Percentiles rank a stretch among this genome's conserved stretches.
Evolutionary conservation across 2,113 vertebrate genomes (phyloP).

Genomic region (Abramis brama): DNA sequence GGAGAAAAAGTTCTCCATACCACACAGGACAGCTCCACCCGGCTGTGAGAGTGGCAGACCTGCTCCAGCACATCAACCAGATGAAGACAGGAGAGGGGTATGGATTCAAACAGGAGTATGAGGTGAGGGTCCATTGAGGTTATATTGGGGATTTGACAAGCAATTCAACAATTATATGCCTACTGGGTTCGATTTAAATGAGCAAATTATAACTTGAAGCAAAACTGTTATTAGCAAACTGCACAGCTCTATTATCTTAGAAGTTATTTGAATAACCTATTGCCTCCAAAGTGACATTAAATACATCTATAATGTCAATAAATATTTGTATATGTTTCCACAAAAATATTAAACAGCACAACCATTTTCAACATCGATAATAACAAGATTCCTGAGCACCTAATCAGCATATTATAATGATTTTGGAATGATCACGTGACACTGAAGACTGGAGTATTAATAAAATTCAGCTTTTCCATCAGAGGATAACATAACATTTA

Average conservation of each 20-base stretch:
- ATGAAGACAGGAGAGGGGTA: conserved; percentile 96
- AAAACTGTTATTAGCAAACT: neutral
- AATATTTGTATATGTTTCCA: neutral
- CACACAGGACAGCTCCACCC: conserved; percentile 94
- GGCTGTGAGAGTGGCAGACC: conserved; percentile 88
- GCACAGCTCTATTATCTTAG: neutral
- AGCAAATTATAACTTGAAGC: neutral
- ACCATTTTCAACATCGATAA: neutral
- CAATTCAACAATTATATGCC: neutral
- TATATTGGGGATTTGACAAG: neutral
- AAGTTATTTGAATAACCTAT: neutral
- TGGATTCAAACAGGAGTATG: conserved; percentile 95
- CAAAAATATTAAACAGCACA: neutral
- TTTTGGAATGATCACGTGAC: neutral
- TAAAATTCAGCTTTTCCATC: neutral
- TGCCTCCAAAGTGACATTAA: neutral
- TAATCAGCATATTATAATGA: neutral
- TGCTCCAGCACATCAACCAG: conserved; percentile 97
- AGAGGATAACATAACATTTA: neutral
- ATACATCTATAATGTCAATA: neutral
- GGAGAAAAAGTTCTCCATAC: conserved; percentile 90
- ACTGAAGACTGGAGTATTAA: neutral
- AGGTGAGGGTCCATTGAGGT: conserved; percentile 75
- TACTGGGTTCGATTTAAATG: neutral
- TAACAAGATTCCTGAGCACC: neutral